Conservation (phyloP, 2,113 vertebrate genomes). For the Columba janthina region DNA sequence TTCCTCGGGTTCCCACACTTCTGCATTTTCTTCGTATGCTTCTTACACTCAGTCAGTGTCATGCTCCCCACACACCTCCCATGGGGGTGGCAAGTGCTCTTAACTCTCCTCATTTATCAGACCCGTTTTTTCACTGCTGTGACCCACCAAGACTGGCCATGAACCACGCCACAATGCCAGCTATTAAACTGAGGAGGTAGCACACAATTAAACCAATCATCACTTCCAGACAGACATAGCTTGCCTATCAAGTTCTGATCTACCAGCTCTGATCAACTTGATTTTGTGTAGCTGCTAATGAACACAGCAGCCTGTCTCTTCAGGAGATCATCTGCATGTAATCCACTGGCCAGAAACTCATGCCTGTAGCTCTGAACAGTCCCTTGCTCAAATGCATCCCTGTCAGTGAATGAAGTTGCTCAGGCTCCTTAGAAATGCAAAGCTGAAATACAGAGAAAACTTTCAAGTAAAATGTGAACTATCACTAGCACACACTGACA, state of each 20-base stretch:
- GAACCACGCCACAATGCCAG: rapidly evolving
- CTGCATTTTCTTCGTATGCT: background rate
- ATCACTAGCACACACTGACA: background rate
- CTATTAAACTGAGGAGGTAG: background rate
- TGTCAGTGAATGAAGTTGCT: background rate
- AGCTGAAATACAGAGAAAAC: background rate
- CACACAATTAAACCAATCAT: background rate
- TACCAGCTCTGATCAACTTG: background rate
- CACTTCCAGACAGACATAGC: rapidly evolving
- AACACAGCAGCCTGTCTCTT: background rate
- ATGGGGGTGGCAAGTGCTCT: rapidly evolving
- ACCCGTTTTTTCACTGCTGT: background rate
- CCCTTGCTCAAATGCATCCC: background rate
- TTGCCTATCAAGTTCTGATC: background rate
- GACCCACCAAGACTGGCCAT: background rate
- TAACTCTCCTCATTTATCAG: background rate
- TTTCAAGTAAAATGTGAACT: background rate
- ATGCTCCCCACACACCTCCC: rapidly evolving
- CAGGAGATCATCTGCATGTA: background rate
- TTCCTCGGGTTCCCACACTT: background rate
- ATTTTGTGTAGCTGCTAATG: background rate
- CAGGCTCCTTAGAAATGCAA: background rate
- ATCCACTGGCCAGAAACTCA: background rate
- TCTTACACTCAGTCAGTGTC: background rate
- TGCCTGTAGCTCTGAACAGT: background rate